Evolutionary conservation across 1,140 invertebrate genomes (phyloP).

Genomic region (Cydia amplana): DNA sequence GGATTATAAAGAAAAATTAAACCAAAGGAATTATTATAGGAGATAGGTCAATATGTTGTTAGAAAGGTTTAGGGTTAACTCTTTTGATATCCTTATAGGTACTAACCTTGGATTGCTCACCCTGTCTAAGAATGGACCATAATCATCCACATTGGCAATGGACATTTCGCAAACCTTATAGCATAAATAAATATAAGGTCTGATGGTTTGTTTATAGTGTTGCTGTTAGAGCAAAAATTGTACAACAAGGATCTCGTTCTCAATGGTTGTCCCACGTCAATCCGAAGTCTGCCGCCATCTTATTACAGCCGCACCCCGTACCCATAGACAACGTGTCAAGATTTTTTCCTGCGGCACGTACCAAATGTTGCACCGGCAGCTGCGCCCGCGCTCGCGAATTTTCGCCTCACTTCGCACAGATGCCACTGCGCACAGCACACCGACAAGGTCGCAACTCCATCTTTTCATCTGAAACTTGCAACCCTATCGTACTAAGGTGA

Average conservation of each 20-base stretch:
- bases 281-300: constrained; percentile 10
- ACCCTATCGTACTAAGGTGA: background rate
- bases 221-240: too few species aligned
- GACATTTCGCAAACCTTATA: too few species aligned
- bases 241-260: background rate
- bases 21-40: too few species aligned
- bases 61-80: too few species aligned
- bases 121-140: too few species aligned
- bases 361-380: constrained; percentile 66
- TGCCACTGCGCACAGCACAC: constrained; percentile 35
- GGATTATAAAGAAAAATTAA: too few species aligned
- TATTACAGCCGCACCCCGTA: constrained; percentile 27
- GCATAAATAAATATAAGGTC: too few species aligned
- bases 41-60: too few species aligned
- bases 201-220: too few species aligned
- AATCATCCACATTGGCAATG: too few species aligned
- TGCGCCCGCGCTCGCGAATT: constrained; percentile 62
- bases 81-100: too few species aligned
- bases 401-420: constrained; percentile 53
- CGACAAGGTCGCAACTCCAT: constrained; percentile 35
- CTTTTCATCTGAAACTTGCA: background rate
- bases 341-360: constrained; percentile 59
- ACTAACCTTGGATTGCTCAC: too few species aligned
- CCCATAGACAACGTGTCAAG: constrained; percentile 37
- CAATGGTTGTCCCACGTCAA: background rate